These are phyloP conservation scores for Saguinus midas DNA, from an alignment of 2,113 vertebrate species.

Conservation along the genomic window DNA sequence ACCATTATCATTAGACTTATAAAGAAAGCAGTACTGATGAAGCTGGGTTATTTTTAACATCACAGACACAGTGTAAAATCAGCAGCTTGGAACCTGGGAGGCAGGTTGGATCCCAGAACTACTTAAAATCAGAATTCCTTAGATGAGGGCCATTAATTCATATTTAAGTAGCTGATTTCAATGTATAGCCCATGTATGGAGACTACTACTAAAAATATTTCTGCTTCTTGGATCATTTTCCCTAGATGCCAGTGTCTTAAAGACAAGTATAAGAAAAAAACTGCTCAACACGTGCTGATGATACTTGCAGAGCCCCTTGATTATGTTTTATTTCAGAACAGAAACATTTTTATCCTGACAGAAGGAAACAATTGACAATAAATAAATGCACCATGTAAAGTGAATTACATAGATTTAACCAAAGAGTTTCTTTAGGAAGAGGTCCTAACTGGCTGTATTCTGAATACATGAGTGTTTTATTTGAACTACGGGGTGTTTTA, in stretches of 20 bases:
- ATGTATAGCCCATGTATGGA: not conserved
- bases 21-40: not conserved
- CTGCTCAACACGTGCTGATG: not conserved
- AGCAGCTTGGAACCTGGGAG: not conserved
- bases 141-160: not conserved
- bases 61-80: not conserved
- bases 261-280: not conserved
- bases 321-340: not conserved
- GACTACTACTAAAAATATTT: not conserved
- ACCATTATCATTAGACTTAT: not conserved
- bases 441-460: not conserved
- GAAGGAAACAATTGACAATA: not conserved
- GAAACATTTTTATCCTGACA: not conserved
- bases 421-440: not conserved
- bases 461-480: not conserved
- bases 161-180: not conserved
- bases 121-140: not conserved
- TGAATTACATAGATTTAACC: not conserved
- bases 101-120: not conserved
- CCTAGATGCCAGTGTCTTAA: not conserved
- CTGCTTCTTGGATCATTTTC: not conserved
- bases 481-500: not conserved
- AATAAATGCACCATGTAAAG: not conserved
- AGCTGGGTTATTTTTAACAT: not conserved
- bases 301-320: not conserved